Percentiles rank a stretch among this genome's conserved stretches.
These are phyloP conservation scores for Campopleginae sp. DNA, from an alignment of 2,888 invertebrate species.

Conservation along the genomic window DNA sequence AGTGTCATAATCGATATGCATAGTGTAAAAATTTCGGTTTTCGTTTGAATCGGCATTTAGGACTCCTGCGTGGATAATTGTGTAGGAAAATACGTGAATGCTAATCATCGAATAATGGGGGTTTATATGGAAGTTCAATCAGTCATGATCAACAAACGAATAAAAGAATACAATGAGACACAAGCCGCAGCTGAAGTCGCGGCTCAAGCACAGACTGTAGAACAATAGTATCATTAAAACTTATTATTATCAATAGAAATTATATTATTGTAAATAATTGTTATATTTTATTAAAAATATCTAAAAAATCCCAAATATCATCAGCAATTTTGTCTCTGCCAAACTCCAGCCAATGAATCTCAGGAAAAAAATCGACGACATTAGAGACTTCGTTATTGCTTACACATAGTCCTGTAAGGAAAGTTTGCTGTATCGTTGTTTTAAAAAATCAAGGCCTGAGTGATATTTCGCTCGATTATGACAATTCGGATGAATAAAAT, in stretches of 20 bases:
- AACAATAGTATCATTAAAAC: slow-evolving; percentile 28
- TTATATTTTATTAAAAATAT: slow-evolving; percentile 46
- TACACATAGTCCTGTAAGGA: no score
- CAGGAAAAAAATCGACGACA: no score
- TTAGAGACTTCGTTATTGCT: no score
- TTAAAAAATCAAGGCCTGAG: no score
- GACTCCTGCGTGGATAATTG: slow-evolving; percentile 86
- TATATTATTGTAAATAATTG: slow-evolving; percentile 41
- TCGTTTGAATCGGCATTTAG: slow-evolving; percentile 76
- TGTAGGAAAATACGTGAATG: slow-evolving; percentile 86
- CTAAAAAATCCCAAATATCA: background rate
- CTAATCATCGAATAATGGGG: slow-evolving; percentile 87
- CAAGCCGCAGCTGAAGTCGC: slow-evolving; percentile 67
- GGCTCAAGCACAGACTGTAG: slow-evolving; percentile 34
- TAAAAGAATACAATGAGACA: slow-evolving; percentile 84
- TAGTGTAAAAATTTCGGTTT: background rate
- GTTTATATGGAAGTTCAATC: slow-evolving; percentile 87
- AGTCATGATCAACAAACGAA: slow-evolving; percentile 84
- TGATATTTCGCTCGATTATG: background rate
- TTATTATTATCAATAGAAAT: slow-evolving; percentile 56
- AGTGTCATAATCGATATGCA: background rate
- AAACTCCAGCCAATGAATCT: background rate
- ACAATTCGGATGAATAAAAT: background rate
- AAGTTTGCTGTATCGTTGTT: no score
- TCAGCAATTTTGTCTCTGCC: no score